Base-by-base conservation (phyloP, 1,140 invertebrate genomes). In the Listronotus oregonensis region DNA sequence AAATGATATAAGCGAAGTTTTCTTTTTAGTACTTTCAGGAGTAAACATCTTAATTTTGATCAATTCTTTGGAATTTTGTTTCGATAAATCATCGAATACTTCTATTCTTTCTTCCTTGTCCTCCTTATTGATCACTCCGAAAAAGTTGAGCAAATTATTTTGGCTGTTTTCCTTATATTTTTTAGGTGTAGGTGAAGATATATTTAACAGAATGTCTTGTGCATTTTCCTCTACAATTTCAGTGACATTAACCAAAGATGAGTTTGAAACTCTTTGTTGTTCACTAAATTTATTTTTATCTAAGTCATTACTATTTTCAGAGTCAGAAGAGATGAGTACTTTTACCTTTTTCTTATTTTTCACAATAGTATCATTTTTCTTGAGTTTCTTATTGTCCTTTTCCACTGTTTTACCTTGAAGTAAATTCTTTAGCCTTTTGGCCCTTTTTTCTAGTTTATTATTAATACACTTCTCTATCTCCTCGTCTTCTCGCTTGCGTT, bases 401-500 rank as follows among this genome's bases (percentile, higher is more conserved):
- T 54, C 15, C 39, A 46, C 21, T 64, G 31, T 34, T 42, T 39
- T 61, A 31, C n/a, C 59, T 56, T 58, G 64, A 6, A 64, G n/a
- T 47, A 61, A 64, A 50, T 73, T 77, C 70, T 81, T 85, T n/a
- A 85, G 75, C 64, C 78, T 79, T 73, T 83, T 83, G 42, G 82
- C 82, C 54, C 86, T 73, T 69, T 83, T 83, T n/a, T 82, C 75
- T 73, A 87, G 72, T 75, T 83, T 79, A 27, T 76, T 68, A 56
- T 83, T 82, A 15, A 87, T 81, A 60, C 70, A 79, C 54, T 80
- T 78, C 18, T 83, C 85, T 15, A 64, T 65, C 46, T 82, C 79
- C 11, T 77, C 82, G 66, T 87, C 83, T 68, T 87, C 85, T 11
- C 78, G 77, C 70, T 84, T 81, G 10, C 83, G 80, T 67, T 85